Percentiles rank a stretch among this genome's conserved stretches.
Evolutionary conservation across 2,113 vertebrate genomes (phyloP).

Genomic region (Spilogale gracilis): DNA sequence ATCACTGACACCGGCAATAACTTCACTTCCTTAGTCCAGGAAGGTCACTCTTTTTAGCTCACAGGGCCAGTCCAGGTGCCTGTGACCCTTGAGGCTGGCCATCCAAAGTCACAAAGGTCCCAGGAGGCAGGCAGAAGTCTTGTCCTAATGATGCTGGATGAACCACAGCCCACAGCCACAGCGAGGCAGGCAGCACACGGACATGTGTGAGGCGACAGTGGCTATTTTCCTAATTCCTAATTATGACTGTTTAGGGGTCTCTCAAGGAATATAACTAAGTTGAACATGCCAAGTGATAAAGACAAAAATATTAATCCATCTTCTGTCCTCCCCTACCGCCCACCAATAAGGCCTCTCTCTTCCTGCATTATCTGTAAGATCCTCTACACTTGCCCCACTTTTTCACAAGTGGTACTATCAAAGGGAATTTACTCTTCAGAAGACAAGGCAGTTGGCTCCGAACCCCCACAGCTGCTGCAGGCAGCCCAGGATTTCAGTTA

Average conservation of each 20-base stretch:
- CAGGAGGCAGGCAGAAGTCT: neutral
- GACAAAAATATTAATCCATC: slow-evolving; percentile 82
- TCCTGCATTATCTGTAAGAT: slow-evolving; percentile 67
- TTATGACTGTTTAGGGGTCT: slow-evolving; percentile 85
- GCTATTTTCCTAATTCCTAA: slow-evolving; percentile 87
- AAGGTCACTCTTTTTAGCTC: slow-evolving; percentile 3
- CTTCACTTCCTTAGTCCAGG: neutral
- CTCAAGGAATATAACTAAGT: slow-evolving; percentile 85
- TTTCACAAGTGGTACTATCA: slow-evolving; percentile 59
- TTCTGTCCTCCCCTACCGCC: slow-evolving; percentile 25
- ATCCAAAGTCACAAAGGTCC: slow-evolving; percentile 53
- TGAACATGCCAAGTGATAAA: slow-evolving; percentile 83
- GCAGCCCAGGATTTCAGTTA: slow-evolving; percentile 14
- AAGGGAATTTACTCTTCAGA: slow-evolving; percentile 67
- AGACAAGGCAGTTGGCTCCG: slow-evolving; percentile 9
- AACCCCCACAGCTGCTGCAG: slow-evolving; percentile 61
- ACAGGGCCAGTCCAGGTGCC: neutral
- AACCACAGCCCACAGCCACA: slow-evolving; percentile 63
- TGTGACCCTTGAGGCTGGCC: neutral
- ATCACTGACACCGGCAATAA: neutral
- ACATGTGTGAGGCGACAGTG: slow-evolving; percentile 73
- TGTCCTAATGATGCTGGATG: neutral
- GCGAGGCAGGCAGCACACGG: slow-evolving; percentile 71
- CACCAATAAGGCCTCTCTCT: slow-evolving; percentile 29
- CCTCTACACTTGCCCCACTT: slow-evolving; percentile 53